Conservation (phyloP, 2,888 invertebrate genomes). For the Phoronis australis region DNA sequence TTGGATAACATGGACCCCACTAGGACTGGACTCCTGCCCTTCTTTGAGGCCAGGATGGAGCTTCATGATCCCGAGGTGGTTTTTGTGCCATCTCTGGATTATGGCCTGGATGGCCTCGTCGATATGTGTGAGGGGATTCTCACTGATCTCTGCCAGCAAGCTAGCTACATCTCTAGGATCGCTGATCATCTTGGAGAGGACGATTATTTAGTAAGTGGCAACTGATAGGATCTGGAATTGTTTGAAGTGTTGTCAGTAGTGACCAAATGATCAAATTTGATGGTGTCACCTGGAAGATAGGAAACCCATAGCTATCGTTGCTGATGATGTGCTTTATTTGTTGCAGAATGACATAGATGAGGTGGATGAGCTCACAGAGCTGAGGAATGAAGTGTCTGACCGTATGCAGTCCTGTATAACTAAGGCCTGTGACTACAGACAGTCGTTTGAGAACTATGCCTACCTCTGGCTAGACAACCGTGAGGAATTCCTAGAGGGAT, state of each 20-base stretch:
- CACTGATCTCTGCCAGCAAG: conserved; percentile 6
- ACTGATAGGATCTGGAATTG: too few species aligned
- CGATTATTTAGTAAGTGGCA: not conserved
- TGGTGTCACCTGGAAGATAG: too few species aligned
- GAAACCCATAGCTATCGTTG: not conserved
- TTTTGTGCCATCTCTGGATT: conserved; percentile 7
- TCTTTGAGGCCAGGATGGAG: conserved; percentile 8
- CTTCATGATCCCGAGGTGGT: conserved; percentile 7
- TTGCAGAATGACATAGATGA: conserved; percentile 65
- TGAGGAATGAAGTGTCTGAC: conserved; percentile 76
- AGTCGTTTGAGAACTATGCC: conserved; percentile 63
- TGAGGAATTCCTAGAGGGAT: conserved; percentile 80
- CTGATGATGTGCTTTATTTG: not conserved
- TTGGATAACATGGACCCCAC: conserved; percentile 5
- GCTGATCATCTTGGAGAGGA: not conserved
- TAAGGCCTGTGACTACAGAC: conserved; percentile 54
- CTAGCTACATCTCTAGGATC: conserved; percentile 1
- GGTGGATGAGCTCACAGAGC: conserved; percentile 75
- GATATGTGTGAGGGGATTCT: conserved; percentile 8
- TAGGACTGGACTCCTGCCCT: not conserved
- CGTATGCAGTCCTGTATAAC: conserved; percentile 62
- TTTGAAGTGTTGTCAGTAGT: too few species aligned
- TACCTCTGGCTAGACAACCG: conserved; percentile 88
- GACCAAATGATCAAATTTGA: too few species aligned
- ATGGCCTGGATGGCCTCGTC: conserved; percentile 5